Evolutionary conservation across 2,888 invertebrate species (phyloP).

Genomic region (Hyposoter didymator): DNA sequence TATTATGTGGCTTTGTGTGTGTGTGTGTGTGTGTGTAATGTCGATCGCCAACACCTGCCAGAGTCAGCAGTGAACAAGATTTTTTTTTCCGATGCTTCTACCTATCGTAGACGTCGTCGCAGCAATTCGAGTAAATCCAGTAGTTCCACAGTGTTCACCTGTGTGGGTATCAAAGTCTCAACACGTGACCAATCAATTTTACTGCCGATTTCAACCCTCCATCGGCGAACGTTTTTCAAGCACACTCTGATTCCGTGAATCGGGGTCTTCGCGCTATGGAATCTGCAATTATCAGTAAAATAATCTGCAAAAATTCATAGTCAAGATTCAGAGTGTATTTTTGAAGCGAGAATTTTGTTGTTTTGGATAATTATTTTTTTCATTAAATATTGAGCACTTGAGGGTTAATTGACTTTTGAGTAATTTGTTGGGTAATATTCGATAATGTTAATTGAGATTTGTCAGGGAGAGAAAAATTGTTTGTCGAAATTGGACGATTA

Average conservation of each 20-base stretch:
- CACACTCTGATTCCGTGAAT: too few relatives aligned
- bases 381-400: too few relatives aligned
- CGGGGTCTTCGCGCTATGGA: too few relatives aligned
- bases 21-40: constrained; percentile 15
- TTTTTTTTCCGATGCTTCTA: neutral
- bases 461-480: neutral
- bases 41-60: constrained; percentile 19
- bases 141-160: neutral
- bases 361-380: too few relatives aligned
- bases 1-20: neutral
- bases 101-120: neutral
- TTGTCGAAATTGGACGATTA: neutral
- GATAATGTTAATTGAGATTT: too few relatives aligned
- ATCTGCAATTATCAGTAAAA: too few relatives aligned
- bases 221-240: too few relatives aligned
- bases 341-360: too few relatives aligned
- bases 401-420: too few relatives aligned
- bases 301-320: too few relatives aligned
- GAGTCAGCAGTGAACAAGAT: neutral
- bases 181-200: neutral
- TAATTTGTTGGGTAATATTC: too few relatives aligned
- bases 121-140: neutral
- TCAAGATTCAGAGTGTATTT: too few relatives aligned
- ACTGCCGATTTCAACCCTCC: neutral
- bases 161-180: neutral